phyloP scores from a whole-genome alignment of 2,797 vertebrate species.

The Galaxias olidus region DNA sequence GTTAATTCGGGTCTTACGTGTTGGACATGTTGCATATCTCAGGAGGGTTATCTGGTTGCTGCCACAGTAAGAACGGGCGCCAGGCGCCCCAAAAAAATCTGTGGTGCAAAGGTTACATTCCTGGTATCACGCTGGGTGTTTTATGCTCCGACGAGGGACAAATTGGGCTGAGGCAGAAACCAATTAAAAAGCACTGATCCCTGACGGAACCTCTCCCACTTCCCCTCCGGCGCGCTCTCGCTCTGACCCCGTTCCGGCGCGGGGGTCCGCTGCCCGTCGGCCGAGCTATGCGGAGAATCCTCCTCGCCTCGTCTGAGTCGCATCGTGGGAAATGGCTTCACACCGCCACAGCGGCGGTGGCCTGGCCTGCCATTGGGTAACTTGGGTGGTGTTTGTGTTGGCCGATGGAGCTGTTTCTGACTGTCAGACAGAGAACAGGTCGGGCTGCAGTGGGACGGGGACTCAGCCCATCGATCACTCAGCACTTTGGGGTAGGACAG shows the following conservation, averaged over 20 bases:
- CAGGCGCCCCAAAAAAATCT: not conserved
- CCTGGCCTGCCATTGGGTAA: constrained; percentile 57
- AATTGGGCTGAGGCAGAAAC: constrained; percentile 18
- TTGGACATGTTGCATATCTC: no score
- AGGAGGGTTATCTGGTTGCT: no score
- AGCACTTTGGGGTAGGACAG: constrained; percentile 58
- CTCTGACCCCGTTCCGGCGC: constrained; percentile 32
- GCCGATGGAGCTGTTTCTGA: constrained; percentile 61
- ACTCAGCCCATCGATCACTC: constrained; percentile 70
- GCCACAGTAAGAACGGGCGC: not conserved
- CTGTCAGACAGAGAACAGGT: constrained; percentile 60
- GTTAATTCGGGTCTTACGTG: no score
- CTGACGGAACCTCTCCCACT: constrained; percentile 6
- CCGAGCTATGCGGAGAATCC: constrained; percentile 21
- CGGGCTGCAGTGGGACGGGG: constrained; percentile 14
- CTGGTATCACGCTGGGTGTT: constrained; percentile 10
- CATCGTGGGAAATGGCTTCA: constrained; percentile 71
- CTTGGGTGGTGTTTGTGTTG: constrained; percentile 72
- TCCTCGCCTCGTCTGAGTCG: constrained; percentile 40
- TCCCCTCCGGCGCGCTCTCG: constrained; percentile 29
- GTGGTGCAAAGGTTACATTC: constrained; percentile 15
- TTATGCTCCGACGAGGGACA: constrained; percentile 12
- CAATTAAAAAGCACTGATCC: constrained; percentile 15
- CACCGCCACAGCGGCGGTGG: constrained; percentile 61
- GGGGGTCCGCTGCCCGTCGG: constrained; percentile 36